A percentile compares a stretch with the other conserved stretches of the same genome.
phyloP scores from a whole-genome alignment of 2,113 vertebrate species.

The Irena cyanogastra region DNA sequence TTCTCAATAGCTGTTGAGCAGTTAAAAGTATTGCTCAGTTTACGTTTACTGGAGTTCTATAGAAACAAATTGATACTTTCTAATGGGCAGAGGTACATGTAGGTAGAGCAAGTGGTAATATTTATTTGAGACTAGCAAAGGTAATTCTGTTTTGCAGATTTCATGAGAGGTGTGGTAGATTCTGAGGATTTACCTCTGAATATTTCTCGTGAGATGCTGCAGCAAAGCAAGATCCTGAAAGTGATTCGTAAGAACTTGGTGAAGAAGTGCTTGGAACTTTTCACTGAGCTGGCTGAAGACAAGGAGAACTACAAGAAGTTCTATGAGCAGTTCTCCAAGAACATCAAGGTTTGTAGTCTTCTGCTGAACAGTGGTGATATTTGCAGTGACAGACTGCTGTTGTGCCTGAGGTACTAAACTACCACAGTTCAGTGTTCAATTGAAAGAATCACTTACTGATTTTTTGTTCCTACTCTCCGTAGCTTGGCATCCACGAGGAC shows the following conservation, averaged over 20 bases:
- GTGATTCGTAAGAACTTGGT: slow-evolving; percentile 97
- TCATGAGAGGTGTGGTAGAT: slow-evolving; percentile 94
- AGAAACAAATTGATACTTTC: accelerated
- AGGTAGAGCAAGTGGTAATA: accelerated
- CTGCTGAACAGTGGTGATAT: accelerated
- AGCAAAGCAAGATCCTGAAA: slow-evolving; percentile 97
- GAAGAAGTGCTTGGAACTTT: slow-evolving; percentile 95
- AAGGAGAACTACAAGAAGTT: slow-evolving; percentile 97
- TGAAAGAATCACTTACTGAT: accelerated
- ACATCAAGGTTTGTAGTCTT: slow-evolving; percentile 84
- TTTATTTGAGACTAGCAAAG: accelerated
- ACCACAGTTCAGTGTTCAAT: accelerated
- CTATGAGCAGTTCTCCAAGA: slow-evolving; percentile 97
- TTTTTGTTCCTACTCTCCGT: accelerated
- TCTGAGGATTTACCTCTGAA: slow-evolving; percentile 96
- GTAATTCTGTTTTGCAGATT: slow-evolving; percentile 64
- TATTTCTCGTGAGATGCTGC: slow-evolving; percentile 96
- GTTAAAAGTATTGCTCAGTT: background rate
- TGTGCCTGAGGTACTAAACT: accelerated
- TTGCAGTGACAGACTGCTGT: accelerated
- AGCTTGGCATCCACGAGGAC: slow-evolving; percentile 98
- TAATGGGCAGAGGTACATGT: accelerated
- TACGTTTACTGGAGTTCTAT: accelerated
- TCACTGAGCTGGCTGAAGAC: slow-evolving; percentile 89
- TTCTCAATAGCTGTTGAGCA: accelerated